Evolutionary conservation across 1,140 invertebrate genomes (phyloP).

Genomic region (Caenorhabditis briggsae): DNA sequence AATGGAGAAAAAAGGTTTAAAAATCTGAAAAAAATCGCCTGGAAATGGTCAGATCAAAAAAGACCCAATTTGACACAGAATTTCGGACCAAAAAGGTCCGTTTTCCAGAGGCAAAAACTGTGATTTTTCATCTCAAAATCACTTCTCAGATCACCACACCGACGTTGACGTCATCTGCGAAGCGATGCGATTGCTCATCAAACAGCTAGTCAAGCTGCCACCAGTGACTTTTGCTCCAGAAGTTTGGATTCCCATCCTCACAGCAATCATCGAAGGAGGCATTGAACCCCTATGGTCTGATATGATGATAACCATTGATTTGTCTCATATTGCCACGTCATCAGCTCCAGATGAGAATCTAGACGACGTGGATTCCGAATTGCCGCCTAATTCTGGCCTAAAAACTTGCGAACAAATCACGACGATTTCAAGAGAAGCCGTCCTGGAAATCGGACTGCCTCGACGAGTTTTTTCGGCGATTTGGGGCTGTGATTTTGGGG

Average conservation of each 20-base stretch:
- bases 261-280: slow-evolving; percentile 3
- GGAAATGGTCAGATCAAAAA: too few relatives aligned
- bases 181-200: slow-evolving; percentile 26
- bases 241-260: neutral
- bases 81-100: too few relatives aligned
- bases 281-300: neutral
- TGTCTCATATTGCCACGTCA: neutral
- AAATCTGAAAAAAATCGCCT: too few relatives aligned
- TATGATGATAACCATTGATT: slow-evolving; percentile 8
- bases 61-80: neutral
- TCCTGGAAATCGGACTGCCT: neutral
- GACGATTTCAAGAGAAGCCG: slow-evolving; percentile 17
- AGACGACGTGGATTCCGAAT: neutral
- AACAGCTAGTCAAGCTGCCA: slow-evolving; percentile 18
- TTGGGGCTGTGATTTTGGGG: neutral
- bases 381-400: neutral
- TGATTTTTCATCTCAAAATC: too few relatives aligned
- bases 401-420: slow-evolving; percentile 21
- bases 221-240: slow-evolving; percentile 26
- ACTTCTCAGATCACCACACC: neutral
- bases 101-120: too few relatives aligned
- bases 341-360: neutral
- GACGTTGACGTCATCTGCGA: slow-evolving; percentile 15
- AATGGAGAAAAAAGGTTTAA: too few relatives aligned
- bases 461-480: neutral